A percentile compares a stretch with the other conserved stretches of the same genome.
Conservation (phyloP, 1,140 invertebrate species). For the Aplysia californica region DNA sequence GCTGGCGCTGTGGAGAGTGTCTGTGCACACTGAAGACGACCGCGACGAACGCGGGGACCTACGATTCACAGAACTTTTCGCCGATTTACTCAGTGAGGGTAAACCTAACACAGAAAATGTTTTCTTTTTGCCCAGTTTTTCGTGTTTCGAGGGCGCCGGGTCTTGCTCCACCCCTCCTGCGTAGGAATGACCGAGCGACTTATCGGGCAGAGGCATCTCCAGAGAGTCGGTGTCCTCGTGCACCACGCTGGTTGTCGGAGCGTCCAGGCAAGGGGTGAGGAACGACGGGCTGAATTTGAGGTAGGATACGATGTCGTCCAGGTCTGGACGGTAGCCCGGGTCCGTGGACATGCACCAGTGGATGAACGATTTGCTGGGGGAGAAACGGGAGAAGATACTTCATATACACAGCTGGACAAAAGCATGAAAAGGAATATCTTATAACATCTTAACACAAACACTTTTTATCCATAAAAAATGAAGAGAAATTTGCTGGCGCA, state of each 20-base stretch:
- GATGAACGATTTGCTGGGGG: constrained; percentile 15
- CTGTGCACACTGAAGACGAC: constrained; percentile 1
- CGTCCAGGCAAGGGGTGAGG: constrained; percentile 82
- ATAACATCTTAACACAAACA: too few relatives aligned
- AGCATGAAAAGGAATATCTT: too few relatives aligned
- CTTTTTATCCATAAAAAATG: too few relatives aligned
- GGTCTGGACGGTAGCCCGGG: constrained; percentile 77
- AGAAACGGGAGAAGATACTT: not conserved
- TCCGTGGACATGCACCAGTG: constrained; percentile 67
- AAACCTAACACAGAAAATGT: constrained; percentile 26
- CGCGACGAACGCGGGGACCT: not conserved
- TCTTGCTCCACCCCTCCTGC: constrained; percentile 44
- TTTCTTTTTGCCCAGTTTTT: constrained; percentile 21
- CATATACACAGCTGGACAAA: too few relatives aligned
- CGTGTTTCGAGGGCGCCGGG: constrained; percentile 29
- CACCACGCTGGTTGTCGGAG: constrained; percentile 79
- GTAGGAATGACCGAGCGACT: constrained; percentile 36
- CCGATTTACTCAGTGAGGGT: not conserved
- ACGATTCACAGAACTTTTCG: not conserved
- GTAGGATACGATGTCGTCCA: constrained; percentile 82
- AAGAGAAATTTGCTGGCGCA: too few relatives aligned
- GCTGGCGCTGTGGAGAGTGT: constrained; percentile 26
- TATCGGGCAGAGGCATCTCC: constrained; percentile 63
- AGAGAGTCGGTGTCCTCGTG: constrained; percentile 73
- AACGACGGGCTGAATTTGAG: constrained; percentile 82